A percentile compares a stretch with the other conserved stretches of the same genome.
These are phyloP conservation scores for Haliclona indistincta DNA, from an alignment of 37 sponge, comb jelly and placozoan species.

Conservation along the genomic window DNA sequence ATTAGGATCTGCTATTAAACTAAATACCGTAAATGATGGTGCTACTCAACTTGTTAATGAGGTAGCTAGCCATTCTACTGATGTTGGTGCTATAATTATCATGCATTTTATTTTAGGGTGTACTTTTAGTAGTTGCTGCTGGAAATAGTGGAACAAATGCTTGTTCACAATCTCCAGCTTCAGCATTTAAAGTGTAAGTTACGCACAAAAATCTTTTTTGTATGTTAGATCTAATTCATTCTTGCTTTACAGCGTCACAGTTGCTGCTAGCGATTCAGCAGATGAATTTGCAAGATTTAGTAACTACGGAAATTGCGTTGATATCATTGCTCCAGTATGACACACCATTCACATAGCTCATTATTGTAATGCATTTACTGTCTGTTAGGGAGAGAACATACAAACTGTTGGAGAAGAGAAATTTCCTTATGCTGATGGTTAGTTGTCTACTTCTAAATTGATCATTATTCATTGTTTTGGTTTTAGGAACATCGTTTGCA, in stretches of 20 bases:
- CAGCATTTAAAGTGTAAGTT: slow-evolving; percentile 1
- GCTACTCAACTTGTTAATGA: no score
- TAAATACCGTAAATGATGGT: no score
- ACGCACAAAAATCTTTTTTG: not conserved
- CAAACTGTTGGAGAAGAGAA: no score
- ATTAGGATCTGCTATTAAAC: no score
- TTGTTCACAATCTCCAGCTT: slow-evolving; percentile 61
- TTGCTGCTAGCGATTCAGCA: slow-evolving; percentile 49
- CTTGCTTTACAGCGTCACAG: slow-evolving; percentile 34
- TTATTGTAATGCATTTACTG: no score
- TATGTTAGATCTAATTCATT: not conserved
- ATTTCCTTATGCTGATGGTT: no score
- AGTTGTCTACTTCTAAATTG: no score
- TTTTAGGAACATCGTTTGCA: no score
- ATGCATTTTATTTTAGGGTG: slow-evolving; percentile 68
- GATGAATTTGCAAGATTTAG: slow-evolving; percentile 57
- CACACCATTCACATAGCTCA: not conserved
- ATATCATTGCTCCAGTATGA: slow-evolving; percentile 79
- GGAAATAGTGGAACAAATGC: slow-evolving; percentile 59
- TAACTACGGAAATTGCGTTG: slow-evolving; percentile 75
- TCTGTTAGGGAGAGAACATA: no score
- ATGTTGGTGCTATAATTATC: no score
- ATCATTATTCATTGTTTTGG: no score
- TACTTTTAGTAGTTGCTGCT: slow-evolving; percentile 64
- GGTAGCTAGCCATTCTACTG: no score